Evolutionary conservation across 2,888 invertebrate species (phyloP), one percentile per base, ranked within the genome.

Genomic region (Nomada goodeniana): DNA sequence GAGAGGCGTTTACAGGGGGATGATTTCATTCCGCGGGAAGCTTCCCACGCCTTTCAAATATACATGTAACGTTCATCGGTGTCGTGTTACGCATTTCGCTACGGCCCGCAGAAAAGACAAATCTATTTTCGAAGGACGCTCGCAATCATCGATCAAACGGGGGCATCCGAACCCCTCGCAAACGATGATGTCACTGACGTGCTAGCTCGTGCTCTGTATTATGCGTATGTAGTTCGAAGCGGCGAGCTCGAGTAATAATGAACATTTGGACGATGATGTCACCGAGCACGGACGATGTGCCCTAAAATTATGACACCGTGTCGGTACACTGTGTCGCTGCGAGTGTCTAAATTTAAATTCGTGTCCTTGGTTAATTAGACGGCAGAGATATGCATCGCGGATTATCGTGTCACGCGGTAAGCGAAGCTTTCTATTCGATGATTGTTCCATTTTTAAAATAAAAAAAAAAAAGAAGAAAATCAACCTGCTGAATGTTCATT

Each of bases 61-160:
- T 5, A 20, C 20, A 20, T n/a, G 52, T 53, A 15, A 42, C 18
- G n/a, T 42, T 55, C 67, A 76, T 53, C 50, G 61, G 73, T 73
- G 76, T 86, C 75, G 76, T 23, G 72, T 82, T 65, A 64, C 74
- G 44, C 36, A 26, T 74, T 67, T 50, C 53, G 55, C 63, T 74
- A 47, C 61, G 68, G 23, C 57, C 29, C 64, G 75, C 52, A 71
- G 36, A 55, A 36, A 83, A 85, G 88, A 80, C 76, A 57, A 87
- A 88, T 89, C 89, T 88, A 88, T 89, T 88, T 87, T 80, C 83
- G 87, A 87, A 80, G 76, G 78, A 72, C 69, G 67, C 10, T 11
- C 23, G 69, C 53, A 59, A 80, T 75, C 81, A 50, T 78, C 75
- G 83, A 83, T 89, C 83, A 65, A 85, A 84, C 47, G 60, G 67